Base-by-base conservation (phyloP, 2,113 vertebrate genomes). In the Burhinus bistriatus region DNA sequence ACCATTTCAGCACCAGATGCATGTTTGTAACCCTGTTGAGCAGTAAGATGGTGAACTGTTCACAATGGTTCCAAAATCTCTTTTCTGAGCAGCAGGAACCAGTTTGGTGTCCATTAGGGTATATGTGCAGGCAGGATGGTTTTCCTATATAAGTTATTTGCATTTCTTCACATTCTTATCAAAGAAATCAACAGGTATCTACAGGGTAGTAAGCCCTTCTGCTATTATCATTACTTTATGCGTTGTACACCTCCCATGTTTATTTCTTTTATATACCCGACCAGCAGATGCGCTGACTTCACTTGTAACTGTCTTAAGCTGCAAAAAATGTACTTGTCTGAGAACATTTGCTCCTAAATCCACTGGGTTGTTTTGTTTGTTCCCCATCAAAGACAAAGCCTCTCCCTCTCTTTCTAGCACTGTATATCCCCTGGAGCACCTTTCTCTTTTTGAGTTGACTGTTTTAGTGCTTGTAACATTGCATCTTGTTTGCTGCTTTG, bases 391-490 rank as follows among this genome's bases (percentile, higher is more conserved):
- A 92, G 61, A 44, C n/a, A 87, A 91, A 79, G 8, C 23, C 83
- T 68, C 66, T 68, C 32, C 12, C 6, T 65, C 32, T 83, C 44
- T 81, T 78, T 81, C 70, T 34, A 40, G 55, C 18, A 64, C 7
- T 27, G 2, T 64, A 34, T 64, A 79, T 87, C 18, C 87, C 65
- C 77, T 82, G 47, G 32, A 96, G 55, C 66, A 71, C 69, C 32
- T 91, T 89, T 68, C n/a, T 75, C 11, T 68, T 64, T 84, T 62
- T 89, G n/a, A 93, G 77, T 4, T 78, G 72, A 88, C 38, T 79
- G 30, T 47, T 94, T 96, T 93, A 95, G 89, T 96, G 72, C 51
- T 89, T 89, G 65, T 75, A 93, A 87, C 49, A 61, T 84, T 3
- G 5, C 69, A 52, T 91, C 77, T 84, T 96, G 73, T 82, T 95